Evolutionary conservation across 2,888 invertebrate genomes (phyloP).

Genomic region (Teleiodes luculella): DNA sequence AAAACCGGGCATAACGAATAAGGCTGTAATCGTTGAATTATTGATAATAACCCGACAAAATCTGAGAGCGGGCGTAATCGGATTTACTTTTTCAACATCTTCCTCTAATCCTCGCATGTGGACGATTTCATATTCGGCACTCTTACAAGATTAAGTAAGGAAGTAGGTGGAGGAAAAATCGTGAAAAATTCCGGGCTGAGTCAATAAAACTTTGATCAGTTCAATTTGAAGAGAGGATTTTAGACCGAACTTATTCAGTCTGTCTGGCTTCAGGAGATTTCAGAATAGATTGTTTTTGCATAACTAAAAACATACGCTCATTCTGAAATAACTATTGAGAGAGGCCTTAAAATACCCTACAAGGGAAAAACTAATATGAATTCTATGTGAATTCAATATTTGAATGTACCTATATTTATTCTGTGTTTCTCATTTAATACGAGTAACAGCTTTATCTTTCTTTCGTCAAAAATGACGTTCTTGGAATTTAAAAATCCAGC

Average conservation of each 20-base stretch:
- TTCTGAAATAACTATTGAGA: too few species aligned
- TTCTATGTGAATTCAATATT: too few species aligned
- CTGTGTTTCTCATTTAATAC: too few species aligned
- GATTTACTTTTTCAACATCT: constrained; percentile 10
- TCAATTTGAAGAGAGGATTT: neutral
- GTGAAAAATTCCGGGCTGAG: neutral
- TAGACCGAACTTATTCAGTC: neutral
- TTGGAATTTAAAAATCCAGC: too few species aligned
- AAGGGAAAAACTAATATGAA: too few species aligned
- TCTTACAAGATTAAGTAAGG: constrained; percentile 1
- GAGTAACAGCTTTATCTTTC: too few species aligned
- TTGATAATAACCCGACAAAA: constrained; percentile 20
- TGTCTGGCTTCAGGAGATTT: neutral
- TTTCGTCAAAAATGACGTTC: too few species aligned
- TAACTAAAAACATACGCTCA: neutral
- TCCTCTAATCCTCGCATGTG: constrained; percentile 9
- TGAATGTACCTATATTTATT: too few species aligned
- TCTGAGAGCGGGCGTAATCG: constrained; percentile 13
- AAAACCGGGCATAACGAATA: constrained; percentile 25
- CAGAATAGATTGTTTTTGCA: neutral
- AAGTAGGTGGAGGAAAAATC: neutral
- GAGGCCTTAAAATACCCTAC: too few species aligned
- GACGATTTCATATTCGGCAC: constrained; percentile 15
- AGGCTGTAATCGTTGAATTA: constrained; percentile 26
- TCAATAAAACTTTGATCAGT: constrained; percentile 4